Percentiles rank a stretch among this genome's conserved stretches.
phyloP scores from a whole-genome alignment of 2,888 invertebrate species.

The Pristionchus arcanus region DNA sequence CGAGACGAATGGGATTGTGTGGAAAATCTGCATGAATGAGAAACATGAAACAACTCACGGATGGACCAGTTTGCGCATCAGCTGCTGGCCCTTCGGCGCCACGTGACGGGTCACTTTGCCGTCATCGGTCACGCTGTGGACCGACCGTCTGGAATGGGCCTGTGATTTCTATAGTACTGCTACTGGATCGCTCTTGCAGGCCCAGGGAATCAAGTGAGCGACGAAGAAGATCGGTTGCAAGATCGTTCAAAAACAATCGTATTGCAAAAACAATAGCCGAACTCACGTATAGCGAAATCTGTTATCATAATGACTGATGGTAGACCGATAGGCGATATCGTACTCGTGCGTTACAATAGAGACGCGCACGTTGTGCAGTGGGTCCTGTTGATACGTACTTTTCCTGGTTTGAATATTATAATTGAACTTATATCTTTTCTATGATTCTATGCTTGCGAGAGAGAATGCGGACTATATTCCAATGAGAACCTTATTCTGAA shows the following conservation, averaged over 20 bases:
- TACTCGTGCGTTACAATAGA: not conserved
- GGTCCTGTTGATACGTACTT: not conserved
- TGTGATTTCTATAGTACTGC: not conserved
- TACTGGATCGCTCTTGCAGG: no score
- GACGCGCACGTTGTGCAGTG: not conserved
- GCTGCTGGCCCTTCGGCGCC: not conserved
- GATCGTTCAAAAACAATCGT: no score
- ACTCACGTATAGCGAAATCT: conserved; percentile 2
- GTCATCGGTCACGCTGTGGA: not conserved
- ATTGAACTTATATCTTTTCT: no score
- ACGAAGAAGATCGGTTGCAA: no score
- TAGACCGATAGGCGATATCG: not conserved
- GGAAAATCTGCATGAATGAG: not conserved
- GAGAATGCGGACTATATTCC: no score
- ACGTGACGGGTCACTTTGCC: not conserved
- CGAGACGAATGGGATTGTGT: no score
- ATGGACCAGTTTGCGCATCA: not conserved
- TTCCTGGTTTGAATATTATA: no score
- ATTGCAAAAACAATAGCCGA: not conserved
- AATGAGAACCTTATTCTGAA: no score
- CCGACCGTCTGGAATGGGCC: not conserved
- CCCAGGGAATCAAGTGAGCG: no score
- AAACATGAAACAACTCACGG: not conserved
- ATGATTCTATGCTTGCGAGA: no score
- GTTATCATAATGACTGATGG: not conserved